These are phyloP conservation scores for Dinocampus coccinellae DNA, from an alignment of 2,888 invertebrate species.

Conservation along the genomic window DNA sequence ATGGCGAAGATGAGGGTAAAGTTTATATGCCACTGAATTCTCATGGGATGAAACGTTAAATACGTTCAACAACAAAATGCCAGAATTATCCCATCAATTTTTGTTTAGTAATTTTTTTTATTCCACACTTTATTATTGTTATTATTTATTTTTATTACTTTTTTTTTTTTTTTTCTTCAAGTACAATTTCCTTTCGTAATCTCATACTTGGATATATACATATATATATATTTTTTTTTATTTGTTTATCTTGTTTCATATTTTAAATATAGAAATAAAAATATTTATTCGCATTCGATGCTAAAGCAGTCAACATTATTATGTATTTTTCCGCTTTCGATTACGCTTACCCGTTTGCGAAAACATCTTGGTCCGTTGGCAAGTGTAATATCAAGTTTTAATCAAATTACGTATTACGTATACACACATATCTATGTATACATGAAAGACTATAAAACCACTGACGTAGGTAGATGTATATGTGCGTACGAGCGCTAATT, in stretches of 20 bases:
- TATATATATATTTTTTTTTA: too few relatives aligned
- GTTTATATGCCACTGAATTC: background rate
- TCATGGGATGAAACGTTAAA: background rate
- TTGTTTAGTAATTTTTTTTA: too few relatives aligned
- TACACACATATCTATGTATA: slow-evolving; percentile 35
- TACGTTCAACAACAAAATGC: background rate
- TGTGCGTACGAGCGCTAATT: slow-evolving; percentile 35
- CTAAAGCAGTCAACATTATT: background rate
- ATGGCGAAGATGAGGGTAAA: background rate
- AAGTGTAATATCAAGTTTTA: slow-evolving; percentile 52
- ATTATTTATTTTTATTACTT: slow-evolving; percentile 9
- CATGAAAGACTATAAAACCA: slow-evolving; percentile 41
- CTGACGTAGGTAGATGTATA: slow-evolving; percentile 45
- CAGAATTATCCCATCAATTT: background rate
- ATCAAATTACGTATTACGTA: slow-evolving; percentile 55
- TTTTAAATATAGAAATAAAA: too few relatives aligned
- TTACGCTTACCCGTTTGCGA: background rate
- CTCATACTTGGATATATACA: too few relatives aligned
- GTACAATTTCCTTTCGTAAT: too few relatives aligned
- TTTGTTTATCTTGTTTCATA: too few relatives aligned
- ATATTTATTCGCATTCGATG: too few relatives aligned
- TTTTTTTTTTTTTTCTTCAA: background rate
- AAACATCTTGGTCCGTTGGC: slow-evolving; percentile 21
- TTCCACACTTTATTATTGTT: slow-evolving; percentile 24
- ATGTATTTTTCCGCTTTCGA: slow-evolving; percentile 3